phyloP scores from a whole-genome alignment of 2,888 invertebrate genomes.

The Oscheius onirici region DNA sequence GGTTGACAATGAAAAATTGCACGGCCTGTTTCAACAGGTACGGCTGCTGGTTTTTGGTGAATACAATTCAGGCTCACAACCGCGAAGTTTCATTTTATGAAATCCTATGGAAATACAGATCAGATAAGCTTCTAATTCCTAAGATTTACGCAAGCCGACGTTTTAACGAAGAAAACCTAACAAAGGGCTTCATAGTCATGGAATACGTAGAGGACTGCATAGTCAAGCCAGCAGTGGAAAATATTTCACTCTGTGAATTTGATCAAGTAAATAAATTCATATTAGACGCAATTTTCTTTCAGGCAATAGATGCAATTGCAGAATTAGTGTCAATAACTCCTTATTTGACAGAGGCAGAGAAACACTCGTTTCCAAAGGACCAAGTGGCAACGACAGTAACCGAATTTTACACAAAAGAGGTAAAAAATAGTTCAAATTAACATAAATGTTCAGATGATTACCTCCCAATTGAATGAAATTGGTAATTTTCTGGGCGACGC shows the following conservation, averaged over 20 bases:
- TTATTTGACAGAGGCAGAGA: not conserved
- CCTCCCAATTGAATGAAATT: not conserved
- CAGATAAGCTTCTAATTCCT: not conserved
- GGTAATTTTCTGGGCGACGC: not conserved
- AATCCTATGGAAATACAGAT: constrained; percentile 9
- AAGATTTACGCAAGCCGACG: constrained; percentile 7
- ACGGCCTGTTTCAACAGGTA: constrained; percentile 9
- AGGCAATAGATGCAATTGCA: constrained; percentile 4
- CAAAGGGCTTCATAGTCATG: constrained; percentile 24
- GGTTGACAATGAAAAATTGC: not conserved
- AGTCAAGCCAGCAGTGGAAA: not conserved
- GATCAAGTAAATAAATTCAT: not conserved
- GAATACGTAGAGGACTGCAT: constrained; percentile 16
- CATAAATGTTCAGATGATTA: not conserved
- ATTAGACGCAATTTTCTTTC: not conserved
- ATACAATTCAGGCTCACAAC: constrained; percentile 20
- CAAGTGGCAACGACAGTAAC: not conserved
- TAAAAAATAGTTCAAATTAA: not conserved
- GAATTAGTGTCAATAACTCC: not conserved
- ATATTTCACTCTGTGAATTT: not conserved
- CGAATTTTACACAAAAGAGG: not conserved
- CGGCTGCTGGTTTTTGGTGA: too few species aligned
- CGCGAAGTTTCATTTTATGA: constrained; percentile 1
- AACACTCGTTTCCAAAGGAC: not conserved
- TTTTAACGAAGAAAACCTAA: constrained; percentile 5